Evolutionary conservation across 30 jellyfish, hydroid and myxozoan species (phyloP).

Genomic region (Sanderia malayensis): DNA sequence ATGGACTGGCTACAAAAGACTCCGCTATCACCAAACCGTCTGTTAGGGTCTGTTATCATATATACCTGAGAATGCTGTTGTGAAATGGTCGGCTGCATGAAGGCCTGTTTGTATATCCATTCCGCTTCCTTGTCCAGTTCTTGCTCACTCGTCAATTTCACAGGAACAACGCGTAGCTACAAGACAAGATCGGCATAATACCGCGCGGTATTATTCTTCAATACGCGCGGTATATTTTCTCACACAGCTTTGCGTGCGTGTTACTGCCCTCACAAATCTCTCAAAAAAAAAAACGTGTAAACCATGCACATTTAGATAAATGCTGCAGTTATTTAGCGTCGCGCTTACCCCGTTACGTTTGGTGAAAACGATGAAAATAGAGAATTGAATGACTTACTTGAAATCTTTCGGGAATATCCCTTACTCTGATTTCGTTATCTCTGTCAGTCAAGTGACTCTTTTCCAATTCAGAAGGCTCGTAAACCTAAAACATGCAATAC

Average conservation of each 20-base stretch:
- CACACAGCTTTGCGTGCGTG: too few relatives aligned
- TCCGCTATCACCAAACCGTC: too few relatives aligned
- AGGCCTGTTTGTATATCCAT: conserved; percentile 97
- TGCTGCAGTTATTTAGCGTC: too few relatives aligned
- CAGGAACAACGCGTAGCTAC: conserved; percentile 84
- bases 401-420: conserved; percentile 95
- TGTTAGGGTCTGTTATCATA: too few relatives aligned
- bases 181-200: background rate
- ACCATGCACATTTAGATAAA: too few relatives aligned
- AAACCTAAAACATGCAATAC: conserved; percentile 63
- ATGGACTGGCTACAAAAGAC: too few relatives aligned
- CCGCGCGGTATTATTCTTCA: too few relatives aligned
- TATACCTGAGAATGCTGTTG: conserved; percentile 76
- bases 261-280: too few relatives aligned
- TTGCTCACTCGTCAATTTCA: conserved; percentile 52
- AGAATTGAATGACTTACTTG: conserved; percentile 29
- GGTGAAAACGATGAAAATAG: too few relatives aligned
- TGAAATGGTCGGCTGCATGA: conserved; percentile 88
- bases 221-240: too few relatives aligned
- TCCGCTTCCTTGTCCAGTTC: conserved; percentile 97
- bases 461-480: conserved; percentile 94
- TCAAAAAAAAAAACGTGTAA: too few relatives aligned
- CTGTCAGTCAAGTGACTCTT: conserved; percentile 82
- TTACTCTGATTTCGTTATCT: conserved; percentile 74
- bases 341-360: too few relatives aligned